Evolutionary conservation across 2,113 vertebrate species (phyloP).

Genomic region (Scartelaos histophorus): DNA sequence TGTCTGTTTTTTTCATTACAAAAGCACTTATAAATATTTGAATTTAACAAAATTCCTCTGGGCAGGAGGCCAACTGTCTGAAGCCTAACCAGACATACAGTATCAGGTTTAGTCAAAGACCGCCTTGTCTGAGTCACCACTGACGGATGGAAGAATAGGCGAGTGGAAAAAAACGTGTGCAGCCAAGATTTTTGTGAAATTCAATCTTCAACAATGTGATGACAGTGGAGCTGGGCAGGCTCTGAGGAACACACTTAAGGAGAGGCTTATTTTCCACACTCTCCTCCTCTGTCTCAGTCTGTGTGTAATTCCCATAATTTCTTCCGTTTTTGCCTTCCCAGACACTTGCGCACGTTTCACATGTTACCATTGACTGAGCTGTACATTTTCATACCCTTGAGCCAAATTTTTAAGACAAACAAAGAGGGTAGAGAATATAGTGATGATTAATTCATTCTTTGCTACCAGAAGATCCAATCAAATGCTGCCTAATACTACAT

Average conservation of each 20-base stretch:
- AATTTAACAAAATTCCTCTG: conserved; percentile 22
- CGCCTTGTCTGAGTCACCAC: conserved; percentile 68
- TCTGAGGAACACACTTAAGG: conserved; percentile 61
- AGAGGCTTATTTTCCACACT: conserved; percentile 66
- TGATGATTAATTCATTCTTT: not conserved
- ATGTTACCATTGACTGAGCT: conserved; percentile 25
- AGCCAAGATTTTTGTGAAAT: conserved; percentile 73
- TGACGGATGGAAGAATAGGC: conserved; percentile 60
- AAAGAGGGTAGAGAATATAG: not conserved
- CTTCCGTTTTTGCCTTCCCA: conserved; percentile 31
- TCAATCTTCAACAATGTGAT: conserved; percentile 62
- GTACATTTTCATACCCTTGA: conserved; percentile 22
- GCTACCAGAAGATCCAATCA: not conserved
- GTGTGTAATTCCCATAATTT: conserved; percentile 54
- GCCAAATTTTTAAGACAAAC: not conserved
- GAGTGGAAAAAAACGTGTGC: conserved; percentile 59
- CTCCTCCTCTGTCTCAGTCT: conserved; percentile 60
- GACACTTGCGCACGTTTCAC: conserved; percentile 16
- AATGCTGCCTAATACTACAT: not conserved
- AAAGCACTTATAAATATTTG: conserved; percentile 26
- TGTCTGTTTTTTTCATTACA: conserved; percentile 32
- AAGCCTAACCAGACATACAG: conserved; percentile 55
- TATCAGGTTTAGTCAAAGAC: conserved; percentile 65
- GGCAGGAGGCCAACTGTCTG: conserved; percentile 39
- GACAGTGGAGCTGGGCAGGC: conserved; percentile 67